Base-by-base conservation (phyloP, 1,140 invertebrate genomes). In the Stratiolaelaps scimitus region DNA sequence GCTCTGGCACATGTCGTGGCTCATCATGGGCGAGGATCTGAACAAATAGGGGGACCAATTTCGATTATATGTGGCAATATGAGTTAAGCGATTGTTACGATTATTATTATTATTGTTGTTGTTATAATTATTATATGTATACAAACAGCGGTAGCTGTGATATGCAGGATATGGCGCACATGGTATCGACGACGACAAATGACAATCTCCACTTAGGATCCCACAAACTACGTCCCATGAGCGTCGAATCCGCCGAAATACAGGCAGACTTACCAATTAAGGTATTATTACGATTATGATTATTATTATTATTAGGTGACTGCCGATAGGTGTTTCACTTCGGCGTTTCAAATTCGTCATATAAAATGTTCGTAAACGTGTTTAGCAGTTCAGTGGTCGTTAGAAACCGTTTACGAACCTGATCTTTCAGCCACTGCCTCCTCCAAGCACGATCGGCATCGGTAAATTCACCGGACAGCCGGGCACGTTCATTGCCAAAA, bases 391-490 rank as follows among this genome's bases (percentile, higher is more conserved):
- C n/a, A 45, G 13, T 13, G 13, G 13, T n/a, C 44, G 13, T 13
- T n/a, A 13, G 44, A 45, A 45, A 45, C 13, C 44, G 13, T 45
- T 4, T 10, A 60, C 53, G 17, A 26, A 68, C 64, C 69, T 76
- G 75, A 69, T 75, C 75, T 60, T 71, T 66, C 7, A 76, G 19
- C 74, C 74, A 77, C 64, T 75, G 73, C 64, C 70, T 71, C 67
- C 76, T 67, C 15, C 74, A 64, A 7, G 68, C 67, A 30, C 76
- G 70, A 13, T 76, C 74, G 44, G 72, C 75, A 1, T 70, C 68
- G 1, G 72, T 74, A 74, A 76, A 60, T 17, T 60, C 53, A 19
- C 26, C 20, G 6, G 53, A 60, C 23, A 60, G 17, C 2, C 53
- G 53, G 26, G 13, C 2, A 17, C 20, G 15, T 26, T 26, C 26